A percentile compares a stretch with the other conserved stretches of the same genome.
Evolutionary conservation across 2,113 vertebrate species (phyloP).

Genomic region (Osmerus eperlanus): DNA sequence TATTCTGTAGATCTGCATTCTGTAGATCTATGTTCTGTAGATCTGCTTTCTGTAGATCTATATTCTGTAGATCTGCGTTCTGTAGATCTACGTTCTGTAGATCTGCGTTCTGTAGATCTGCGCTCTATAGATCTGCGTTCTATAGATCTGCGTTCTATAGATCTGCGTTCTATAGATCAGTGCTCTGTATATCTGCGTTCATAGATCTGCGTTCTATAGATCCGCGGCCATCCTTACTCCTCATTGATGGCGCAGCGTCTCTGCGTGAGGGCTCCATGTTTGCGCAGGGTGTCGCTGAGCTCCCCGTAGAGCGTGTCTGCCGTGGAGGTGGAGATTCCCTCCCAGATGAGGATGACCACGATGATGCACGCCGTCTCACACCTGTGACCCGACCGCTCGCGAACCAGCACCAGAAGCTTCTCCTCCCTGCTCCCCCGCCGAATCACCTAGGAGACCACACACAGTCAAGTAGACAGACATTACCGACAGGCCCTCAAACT

Average conservation of each 20-base stretch:
- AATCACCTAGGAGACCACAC: constrained; percentile 77
- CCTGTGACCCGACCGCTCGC: constrained; percentile 84
- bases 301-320: constrained; percentile 87
- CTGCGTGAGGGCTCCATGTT: constrained; percentile 85
- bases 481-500: not conserved
- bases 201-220: not conserved
- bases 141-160: no score
- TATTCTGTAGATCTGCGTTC: no score
- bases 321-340: constrained; percentile 80
- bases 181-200: not conserved
- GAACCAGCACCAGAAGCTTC: constrained; percentile 91
- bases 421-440: constrained; percentile 84
- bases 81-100: no score
- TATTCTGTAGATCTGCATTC: no score
- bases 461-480: not conserved
- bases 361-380: constrained; percentile 87
- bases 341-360: constrained; percentile 93
- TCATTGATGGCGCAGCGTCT: constrained; percentile 92
- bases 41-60: no score
- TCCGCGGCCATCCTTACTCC: constrained; percentile 82
- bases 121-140: not conserved
- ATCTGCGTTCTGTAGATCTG: not conserved
- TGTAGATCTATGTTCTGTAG: no score
- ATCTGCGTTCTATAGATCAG: no score
- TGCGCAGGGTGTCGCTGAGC: constrained; percentile 82